Evolutionary conservation across 2,797 vertebrate genomes (phyloP), one percentile per base, ranked within the genome.

Genomic region (Gymnopithys bicolor): DNA sequence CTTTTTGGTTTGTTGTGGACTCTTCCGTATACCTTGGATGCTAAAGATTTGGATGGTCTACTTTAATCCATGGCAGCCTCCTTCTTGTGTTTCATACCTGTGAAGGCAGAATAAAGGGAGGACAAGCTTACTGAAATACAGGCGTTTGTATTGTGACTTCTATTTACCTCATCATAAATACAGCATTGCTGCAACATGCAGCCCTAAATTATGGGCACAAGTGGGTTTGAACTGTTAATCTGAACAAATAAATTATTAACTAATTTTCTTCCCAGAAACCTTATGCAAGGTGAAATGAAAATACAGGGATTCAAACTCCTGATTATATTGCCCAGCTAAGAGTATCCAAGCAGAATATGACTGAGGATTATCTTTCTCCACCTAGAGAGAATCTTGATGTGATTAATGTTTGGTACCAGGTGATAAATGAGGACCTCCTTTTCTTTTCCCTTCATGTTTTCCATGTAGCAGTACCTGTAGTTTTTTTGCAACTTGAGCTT

Each of bases 401-500:
- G 43, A 10, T 58, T 58, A 43, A 46, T 9, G 3, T 51, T 91
- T 89, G 53, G 41, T 82, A 10, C 14, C 10, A 27, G 17, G 10
- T 69, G 51, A 39, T 86, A 64, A 70, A 58, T 43, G 32, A 8
- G 23, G 19, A 46, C 7, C 19, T 37, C 43, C 6, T 60, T 21
- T 48, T 16, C 10, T 55, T 33, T 48, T 52, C 23, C 8, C 9
- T 80, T 67, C 11, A 4, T 13, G 1, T 64, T 85, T 88, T 37
- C 41, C 5, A 2, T 0, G 0, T 19, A 51, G 25, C 30, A 67
- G 19, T 67, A 81, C 6, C 19, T 68, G 18, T 56, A 59, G 25
- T 25, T 78, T 28, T 84, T 84, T 74, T 30, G 27, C 12, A 53
- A 1, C 27, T 70, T 27, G 48, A 56, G 23, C 3, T 75, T 24